Evolutionary conservation across 2,888 invertebrate species (phyloP).

Genomic region (Lasioglossum villosulum): DNA sequence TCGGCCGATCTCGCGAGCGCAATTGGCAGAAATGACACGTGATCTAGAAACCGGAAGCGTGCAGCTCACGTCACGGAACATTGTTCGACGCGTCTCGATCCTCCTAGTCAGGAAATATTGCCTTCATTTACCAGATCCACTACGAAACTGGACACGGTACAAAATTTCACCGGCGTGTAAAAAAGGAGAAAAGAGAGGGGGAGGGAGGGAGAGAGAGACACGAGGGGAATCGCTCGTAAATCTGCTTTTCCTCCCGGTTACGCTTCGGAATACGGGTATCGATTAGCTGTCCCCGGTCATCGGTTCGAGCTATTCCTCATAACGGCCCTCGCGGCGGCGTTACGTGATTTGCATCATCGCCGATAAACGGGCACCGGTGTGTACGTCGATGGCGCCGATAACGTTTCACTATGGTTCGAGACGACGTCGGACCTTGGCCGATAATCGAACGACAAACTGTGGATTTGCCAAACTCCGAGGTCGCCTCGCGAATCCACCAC

Average conservation of each 20-base stretch:
- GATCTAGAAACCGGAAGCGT: neutral
- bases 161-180: constrained; percentile 3
- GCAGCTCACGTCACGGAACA: neutral
- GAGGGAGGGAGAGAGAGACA: neutral
- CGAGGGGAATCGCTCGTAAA: constrained; percentile 34
- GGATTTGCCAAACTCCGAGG: constrained; percentile 55
- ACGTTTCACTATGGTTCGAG: constrained; percentile 23
- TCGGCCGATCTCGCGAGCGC: neutral
- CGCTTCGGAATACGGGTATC: constrained; percentile 51
- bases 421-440: constrained; percentile 47
- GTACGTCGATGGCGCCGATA: constrained; percentile 42
- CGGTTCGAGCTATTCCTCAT: constrained; percentile 47
- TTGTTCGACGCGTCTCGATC: constrained; percentile 15
- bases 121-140: constrained; percentile 4
- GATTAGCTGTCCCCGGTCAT: constrained; percentile 62
- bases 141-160: neutral
- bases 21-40: neutral
- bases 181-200: neutral
- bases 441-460: constrained; percentile 37
- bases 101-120: constrained; percentile 8
- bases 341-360: constrained; percentile 68
- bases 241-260: constrained; percentile 22
- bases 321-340: constrained; percentile 42
- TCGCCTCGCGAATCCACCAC: constrained; percentile 20
- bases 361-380: constrained; percentile 51